These are phyloP conservation scores for Cyclina sinensis DNA, from an alignment of 1,140 invertebrate species.

Conservation along the genomic window DNA sequence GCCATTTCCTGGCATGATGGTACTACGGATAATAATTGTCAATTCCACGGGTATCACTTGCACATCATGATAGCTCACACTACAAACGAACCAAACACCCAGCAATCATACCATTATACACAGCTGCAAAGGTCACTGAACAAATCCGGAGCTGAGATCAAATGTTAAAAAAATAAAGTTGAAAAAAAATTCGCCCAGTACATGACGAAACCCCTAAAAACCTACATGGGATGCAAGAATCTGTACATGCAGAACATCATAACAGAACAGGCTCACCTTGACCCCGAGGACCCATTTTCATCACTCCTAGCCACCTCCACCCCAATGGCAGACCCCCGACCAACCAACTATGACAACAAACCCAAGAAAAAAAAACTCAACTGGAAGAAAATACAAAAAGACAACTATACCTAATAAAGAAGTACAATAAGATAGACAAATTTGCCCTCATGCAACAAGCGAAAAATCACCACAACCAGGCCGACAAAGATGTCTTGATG, in stretches of 20 bases:
- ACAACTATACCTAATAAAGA: background rate
- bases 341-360: background rate
- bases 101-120: background rate
- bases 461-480: background rate
- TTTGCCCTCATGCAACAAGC: background rate
- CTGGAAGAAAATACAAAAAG: background rate
- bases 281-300: background rate
- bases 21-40: background rate
- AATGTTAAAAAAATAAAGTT: background rate
- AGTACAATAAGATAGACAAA: background rate
- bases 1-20: conserved; percentile 9
- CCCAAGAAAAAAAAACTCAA: background rate
- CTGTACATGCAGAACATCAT: background rate
- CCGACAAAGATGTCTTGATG: background rate
- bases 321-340: too few species aligned
- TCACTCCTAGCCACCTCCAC: background rate
- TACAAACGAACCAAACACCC: background rate
- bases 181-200: background rate
- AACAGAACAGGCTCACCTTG: background rate
- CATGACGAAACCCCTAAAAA: background rate
- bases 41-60: background rate
- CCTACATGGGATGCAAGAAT: background rate
- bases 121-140: background rate
- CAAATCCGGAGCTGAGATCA: background rate
- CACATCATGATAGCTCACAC: background rate